These are phyloP conservation scores for Caiman crocodilus DNA, from an alignment of 2,797 vertebrate species.

Conservation along the genomic window DNA sequence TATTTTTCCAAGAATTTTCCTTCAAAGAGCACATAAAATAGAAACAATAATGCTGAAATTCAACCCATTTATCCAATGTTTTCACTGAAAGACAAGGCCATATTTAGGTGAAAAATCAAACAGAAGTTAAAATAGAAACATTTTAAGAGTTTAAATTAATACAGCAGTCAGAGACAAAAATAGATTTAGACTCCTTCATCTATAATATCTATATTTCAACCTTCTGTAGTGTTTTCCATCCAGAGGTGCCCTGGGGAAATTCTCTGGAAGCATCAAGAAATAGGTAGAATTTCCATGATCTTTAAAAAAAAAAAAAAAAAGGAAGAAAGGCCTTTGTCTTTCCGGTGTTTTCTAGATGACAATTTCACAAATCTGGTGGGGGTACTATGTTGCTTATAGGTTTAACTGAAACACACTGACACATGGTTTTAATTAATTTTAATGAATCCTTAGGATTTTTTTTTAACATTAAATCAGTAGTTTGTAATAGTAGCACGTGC, in stretches of 20 bases:
- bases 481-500: neutral
- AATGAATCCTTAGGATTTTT: neutral
- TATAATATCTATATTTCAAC: neutral
- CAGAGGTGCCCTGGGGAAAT: neutral
- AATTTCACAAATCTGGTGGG: neutral
- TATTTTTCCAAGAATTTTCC: neutral
- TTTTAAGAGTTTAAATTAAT: conserved; percentile 13
- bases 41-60: neutral
- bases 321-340: neutral
- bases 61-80: neutral
- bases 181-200: neutral
- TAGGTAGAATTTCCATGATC: neutral
- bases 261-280: neutral
- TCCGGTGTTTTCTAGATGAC: neutral
- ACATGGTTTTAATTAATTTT: neutral
- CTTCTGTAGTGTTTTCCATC: neutral
- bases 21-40: neutral
- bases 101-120: neutral
- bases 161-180: neutral
- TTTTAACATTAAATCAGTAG: neutral
- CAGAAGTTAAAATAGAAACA: neutral
- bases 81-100: neutral
- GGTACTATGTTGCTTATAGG: neutral
- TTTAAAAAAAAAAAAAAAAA: neutral
- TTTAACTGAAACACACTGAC: neutral